phyloP scores from a whole-genome alignment of 2,888 invertebrate species.

The Euzophera pinguis region DNA sequence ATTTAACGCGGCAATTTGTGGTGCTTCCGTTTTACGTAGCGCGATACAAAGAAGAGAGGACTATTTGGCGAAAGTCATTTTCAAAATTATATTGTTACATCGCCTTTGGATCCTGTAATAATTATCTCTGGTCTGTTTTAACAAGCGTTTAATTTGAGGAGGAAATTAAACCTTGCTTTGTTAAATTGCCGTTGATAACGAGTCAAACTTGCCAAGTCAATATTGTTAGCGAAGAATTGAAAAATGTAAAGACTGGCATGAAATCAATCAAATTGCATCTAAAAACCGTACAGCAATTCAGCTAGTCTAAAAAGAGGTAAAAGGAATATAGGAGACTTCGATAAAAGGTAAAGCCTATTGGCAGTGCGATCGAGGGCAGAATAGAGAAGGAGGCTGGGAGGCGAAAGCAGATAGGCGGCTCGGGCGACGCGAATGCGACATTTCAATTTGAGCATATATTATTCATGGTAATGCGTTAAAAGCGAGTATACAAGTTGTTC shows the following conservation, averaged over 20 bases:
- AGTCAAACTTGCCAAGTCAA: conserved; percentile 40
- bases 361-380: conserved; percentile 48
- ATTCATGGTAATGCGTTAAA: conserved; percentile 80
- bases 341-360: conserved; percentile 71
- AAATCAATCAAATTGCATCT: conserved; percentile 22
- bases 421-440: conserved; percentile 74
- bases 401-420: conserved; percentile 60
- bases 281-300: conserved; percentile 12
- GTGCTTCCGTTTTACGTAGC: conserved; percentile 60
- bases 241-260: background rate
- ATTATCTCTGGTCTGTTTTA: conserved; percentile 70
- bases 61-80: conserved; percentile 67
- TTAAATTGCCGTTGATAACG: conserved; percentile 47
- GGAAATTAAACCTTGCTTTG: conserved; percentile 55
- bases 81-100: conserved; percentile 70
- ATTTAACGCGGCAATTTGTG: conserved; percentile 68
- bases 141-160: conserved; percentile 65
- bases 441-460: conserved; percentile 79
- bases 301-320: conserved; percentile 30
- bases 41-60: conserved; percentile 56
- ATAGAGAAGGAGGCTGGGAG: conserved; percentile 57
- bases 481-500: conserved; percentile 69
- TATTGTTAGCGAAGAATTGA: conserved; percentile 19
- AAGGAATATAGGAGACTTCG: conserved; percentile 47
- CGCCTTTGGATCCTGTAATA: conserved; percentile 66